These are phyloP conservation scores for Rhyacophila evoluta DNA, from an alignment of 2,888 invertebrate species.

Conservation along the genomic window DNA sequence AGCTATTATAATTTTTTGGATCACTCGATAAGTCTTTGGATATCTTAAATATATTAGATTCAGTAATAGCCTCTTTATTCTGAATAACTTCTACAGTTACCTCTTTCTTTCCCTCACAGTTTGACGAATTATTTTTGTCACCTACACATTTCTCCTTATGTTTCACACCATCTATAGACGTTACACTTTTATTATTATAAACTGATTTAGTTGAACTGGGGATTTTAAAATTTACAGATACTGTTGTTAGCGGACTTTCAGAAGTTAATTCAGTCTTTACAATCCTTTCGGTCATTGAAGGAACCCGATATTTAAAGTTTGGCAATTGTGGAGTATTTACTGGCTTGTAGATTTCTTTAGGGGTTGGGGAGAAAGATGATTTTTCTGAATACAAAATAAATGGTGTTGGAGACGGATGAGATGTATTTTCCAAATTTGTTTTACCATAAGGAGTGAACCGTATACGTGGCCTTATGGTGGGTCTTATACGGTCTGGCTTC, in stretches of 20 bases:
- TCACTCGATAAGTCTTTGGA: constrained; percentile 23
- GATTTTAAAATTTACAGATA: background rate
- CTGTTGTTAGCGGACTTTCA: background rate
- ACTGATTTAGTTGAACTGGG: background rate
- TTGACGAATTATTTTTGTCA: background rate
- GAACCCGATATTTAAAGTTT: constrained; percentile 53
- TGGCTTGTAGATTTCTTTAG: constrained; percentile 59
- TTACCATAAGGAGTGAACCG: constrained; percentile 36
- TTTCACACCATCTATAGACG: background rate
- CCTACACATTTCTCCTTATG: background rate
- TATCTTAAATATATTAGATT: constrained; percentile 34
- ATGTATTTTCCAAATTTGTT: constrained; percentile 18
- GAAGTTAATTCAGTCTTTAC: constrained; percentile 54
- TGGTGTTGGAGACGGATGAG: constrained; percentile 41
- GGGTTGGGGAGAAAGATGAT: constrained; percentile 38
- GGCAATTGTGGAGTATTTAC: constrained; percentile 52
- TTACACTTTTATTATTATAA: background rate
- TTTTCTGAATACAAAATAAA: constrained; percentile 41
- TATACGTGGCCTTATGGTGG: constrained; percentile 38
- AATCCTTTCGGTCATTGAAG: constrained; percentile 62
- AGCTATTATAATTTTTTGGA: constrained; percentile 27
- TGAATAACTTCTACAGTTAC: background rate
- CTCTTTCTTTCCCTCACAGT: background rate
- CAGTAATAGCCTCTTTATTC: background rate
- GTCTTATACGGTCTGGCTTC: constrained; percentile 36